These are phyloP conservation scores for Drosophila siamana DNA, from an alignment of 2,888 invertebrate species.

Conservation along the genomic window DNA sequence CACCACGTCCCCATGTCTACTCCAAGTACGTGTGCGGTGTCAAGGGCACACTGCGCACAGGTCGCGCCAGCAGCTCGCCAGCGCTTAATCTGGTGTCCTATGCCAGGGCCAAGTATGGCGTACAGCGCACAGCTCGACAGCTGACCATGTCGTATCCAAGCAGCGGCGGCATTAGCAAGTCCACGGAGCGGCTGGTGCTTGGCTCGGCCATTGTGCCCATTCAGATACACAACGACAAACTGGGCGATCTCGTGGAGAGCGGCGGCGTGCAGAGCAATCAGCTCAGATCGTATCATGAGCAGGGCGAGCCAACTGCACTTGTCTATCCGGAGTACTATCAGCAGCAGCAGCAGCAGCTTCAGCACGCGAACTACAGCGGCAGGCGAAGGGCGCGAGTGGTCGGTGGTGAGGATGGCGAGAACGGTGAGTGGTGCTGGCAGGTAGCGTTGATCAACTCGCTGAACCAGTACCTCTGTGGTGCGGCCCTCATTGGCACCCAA, in stretches of 20 bases:
- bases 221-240: conserved; percentile 84
- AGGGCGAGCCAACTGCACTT: conserved; percentile 29
- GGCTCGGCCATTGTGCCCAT: conserved; percentile 85
- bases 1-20: conserved; percentile 90
- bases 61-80: conserved; percentile 78
- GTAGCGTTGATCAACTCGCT: conserved; percentile 96
- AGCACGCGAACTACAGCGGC: conserved; percentile 52
- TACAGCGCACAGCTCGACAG: conserved; percentile 75
- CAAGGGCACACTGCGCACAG: conserved; percentile 90
- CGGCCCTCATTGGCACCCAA: conserved; percentile 96
- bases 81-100: conserved; percentile 71
- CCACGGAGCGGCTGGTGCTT: conserved; percentile 83
- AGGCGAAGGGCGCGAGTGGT: conserved; percentile 88
- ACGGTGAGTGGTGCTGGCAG: conserved; percentile 98
- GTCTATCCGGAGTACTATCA: conserved; percentile 64
- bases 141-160: conserved; percentile 44
- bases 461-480: conserved; percentile 97
- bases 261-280: conserved; percentile 75
- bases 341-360: conserved; percentile 28
- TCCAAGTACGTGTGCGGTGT: conserved; percentile 97
- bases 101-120: conserved; percentile 82
- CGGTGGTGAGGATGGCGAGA: conserved; percentile 95
- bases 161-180: conserved; percentile 70
- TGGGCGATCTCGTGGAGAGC: conserved; percentile 82
- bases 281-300: conserved; percentile 75